A percentile compares a stretch with the other conserved stretches of the same genome.
Evolutionary conservation across 2,797 vertebrate species (phyloP).

Genomic region (Chelon labrosus): DNA sequence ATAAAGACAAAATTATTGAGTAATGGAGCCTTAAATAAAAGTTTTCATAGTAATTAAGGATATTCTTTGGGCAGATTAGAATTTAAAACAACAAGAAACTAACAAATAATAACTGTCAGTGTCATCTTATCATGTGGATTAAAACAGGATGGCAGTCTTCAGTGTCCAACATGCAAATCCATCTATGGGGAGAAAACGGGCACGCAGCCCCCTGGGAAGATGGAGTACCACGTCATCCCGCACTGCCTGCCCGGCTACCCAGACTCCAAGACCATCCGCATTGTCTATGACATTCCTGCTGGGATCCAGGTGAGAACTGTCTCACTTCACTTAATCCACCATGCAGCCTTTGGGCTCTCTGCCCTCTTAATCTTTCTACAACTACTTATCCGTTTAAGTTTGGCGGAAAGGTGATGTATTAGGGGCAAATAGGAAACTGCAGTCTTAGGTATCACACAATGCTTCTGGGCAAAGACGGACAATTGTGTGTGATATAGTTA

Average conservation of each 20-base stretch:
- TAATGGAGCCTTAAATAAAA: background rate
- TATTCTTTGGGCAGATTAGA: too few relatives aligned
- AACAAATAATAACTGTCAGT: background rate
- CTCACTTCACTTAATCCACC: conserved; percentile 33
- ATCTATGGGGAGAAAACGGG: conserved; percentile 97
- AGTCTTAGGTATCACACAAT: conserved; percentile 18
- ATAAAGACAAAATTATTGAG: background rate
- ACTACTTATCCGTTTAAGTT: conserved; percentile 56
- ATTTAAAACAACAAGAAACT: background rate
- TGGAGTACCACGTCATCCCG: conserved; percentile 96
- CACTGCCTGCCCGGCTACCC: conserved; percentile 93
- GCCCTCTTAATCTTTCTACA: conserved; percentile 44
- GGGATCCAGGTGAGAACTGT: conserved; percentile 90
- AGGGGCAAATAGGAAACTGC: conserved; percentile 15
- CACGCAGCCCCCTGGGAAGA: conserved; percentile 96
- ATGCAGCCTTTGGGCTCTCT: conserved; percentile 24
- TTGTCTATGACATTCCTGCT: conserved; percentile 95
- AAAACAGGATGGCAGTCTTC: conserved; percentile 94
- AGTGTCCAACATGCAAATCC: conserved; percentile 96
- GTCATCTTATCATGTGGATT: background rate
- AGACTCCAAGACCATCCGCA: conserved; percentile 94
- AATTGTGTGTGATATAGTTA: background rate
- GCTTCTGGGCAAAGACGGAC: background rate
- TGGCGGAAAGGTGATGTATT: conserved; percentile 35
- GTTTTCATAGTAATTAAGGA: background rate